Base-by-base conservation (phyloP, 2,797 vertebrate species). In the Hapalemur alaotrensis region DNA sequence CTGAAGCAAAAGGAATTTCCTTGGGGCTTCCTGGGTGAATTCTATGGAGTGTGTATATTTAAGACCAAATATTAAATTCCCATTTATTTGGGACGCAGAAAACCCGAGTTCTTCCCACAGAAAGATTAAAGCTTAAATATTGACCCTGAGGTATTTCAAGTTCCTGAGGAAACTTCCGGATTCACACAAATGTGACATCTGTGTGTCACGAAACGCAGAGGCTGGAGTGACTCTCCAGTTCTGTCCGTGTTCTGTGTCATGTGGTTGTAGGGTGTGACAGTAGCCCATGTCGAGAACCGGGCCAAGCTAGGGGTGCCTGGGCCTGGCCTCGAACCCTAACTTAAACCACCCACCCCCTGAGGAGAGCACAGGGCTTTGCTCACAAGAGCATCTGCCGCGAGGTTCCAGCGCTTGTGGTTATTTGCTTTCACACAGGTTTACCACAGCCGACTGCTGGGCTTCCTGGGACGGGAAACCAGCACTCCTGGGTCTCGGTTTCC, bases 381-480 rank as follows among this genome's bases (percentile, higher is more conserved):
- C 1, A 4, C 1, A 4, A 6, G 59, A 41, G 32, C 9, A 5
- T 35, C 69, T 6, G 32, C 48, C 2, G 0, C 0, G 25, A 10
- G 43, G 8, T 7, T 30, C 28, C 1, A 1, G 15, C 28, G 52
- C 14, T 14, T 14, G 3, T 0, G 9, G 1, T 30, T 8, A 13
- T 10, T 18, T 4, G 35, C 70, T 38, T 54, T 57, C 13, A 23
- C 7, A 3, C 38, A 80, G 12, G 48, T 20, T 38, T 41, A n/a
- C 14, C 3, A 12, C 0, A 0, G 2, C 32, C 5, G 2, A 18
- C 2, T 0, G 2, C 4, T 1, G 46, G 43, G 6, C 8, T 12
- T 22, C 38, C 1, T 0, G 80, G 13, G 69, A 4, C 25, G 0
- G 2, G 75, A 22, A 13, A 2, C 8, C 46, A 9, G 1, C 0